Percentiles rank a stretch among this genome's conserved stretches.
phyloP scores from a whole-genome alignment of 2,113 vertebrate genomes.

The Grus americana region DNA sequence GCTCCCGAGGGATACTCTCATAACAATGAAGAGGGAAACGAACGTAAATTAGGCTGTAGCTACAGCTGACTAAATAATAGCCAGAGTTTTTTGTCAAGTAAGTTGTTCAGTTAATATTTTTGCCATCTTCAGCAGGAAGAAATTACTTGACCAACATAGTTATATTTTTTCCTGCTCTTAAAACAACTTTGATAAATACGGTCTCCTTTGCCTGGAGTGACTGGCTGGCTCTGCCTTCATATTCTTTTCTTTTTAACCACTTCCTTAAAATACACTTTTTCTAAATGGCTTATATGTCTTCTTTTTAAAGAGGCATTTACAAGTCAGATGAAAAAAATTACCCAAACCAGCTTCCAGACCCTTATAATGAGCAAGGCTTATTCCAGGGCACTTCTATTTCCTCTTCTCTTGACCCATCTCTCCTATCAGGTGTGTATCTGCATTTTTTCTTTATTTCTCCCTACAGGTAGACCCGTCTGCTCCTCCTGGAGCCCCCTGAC shows the following conservation, averaged over 20 bases:
- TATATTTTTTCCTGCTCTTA: not conserved
- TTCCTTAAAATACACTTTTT: not conserved
- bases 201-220: not conserved
- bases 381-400: not conserved
- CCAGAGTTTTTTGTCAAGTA: not conserved
- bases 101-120: slow-evolving; percentile 33
- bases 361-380: not conserved
- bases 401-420: not conserved
- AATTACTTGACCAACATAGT: not conserved
- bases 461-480: not conserved
- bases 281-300: not conserved
- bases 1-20: slow-evolving; percentile 9
- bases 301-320: not conserved
- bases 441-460: not conserved
- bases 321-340: not conserved
- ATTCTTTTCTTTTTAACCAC: not conserved
- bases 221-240: not conserved
- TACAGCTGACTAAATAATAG: slow-evolving; percentile 51
- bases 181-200: not conserved
- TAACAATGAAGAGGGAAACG: slow-evolving; percentile 5
- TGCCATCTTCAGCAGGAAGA: not conserved
- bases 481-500: not conserved
- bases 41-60: slow-evolving; percentile 34
- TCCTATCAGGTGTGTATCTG: not conserved
- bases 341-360: not conserved